Evolutionary conservation across 1,140 invertebrate species (phyloP).

Genomic region (Pentalonia nigronervosa): DNA sequence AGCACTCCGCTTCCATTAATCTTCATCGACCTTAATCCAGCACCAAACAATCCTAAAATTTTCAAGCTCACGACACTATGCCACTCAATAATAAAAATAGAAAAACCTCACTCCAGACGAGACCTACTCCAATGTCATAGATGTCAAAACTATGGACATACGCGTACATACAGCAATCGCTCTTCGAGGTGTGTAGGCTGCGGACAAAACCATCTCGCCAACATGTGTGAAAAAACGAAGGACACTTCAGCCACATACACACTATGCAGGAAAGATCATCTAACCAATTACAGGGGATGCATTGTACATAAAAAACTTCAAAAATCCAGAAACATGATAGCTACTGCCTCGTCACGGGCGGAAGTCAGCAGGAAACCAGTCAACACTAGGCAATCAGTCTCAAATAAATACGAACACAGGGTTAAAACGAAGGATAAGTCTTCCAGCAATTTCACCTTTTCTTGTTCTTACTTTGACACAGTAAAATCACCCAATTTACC

Average conservation of each 20-base stretch:
- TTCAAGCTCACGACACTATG: too few species aligned
- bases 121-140: slow-evolving; percentile 7
- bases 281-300: slow-evolving; percentile 62
- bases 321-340: background rate
- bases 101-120: too few species aligned
- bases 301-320: slow-evolving; percentile 34
- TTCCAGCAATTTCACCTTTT: background rate
- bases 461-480: background rate
- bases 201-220: slow-evolving; percentile 62
- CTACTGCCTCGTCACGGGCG: background rate
- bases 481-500: background rate
- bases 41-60: too few species aligned
- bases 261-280: slow-evolving; percentile 63
- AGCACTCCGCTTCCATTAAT: too few species aligned
- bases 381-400: background rate
- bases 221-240: slow-evolving; percentile 64
- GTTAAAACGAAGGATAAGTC: background rate
- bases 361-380: background rate
- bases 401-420: background rate
- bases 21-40: too few species aligned
- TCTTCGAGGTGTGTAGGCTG: slow-evolving; percentile 63
- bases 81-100: too few species aligned
- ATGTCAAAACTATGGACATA: slow-evolving; percentile 62
- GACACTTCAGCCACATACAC: slow-evolving; percentile 62
- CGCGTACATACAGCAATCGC: slow-evolving; percentile 61